phyloP scores from a whole-genome alignment of 2,113 vertebrate genomes.

The Eulemur rufifrons region DNA sequence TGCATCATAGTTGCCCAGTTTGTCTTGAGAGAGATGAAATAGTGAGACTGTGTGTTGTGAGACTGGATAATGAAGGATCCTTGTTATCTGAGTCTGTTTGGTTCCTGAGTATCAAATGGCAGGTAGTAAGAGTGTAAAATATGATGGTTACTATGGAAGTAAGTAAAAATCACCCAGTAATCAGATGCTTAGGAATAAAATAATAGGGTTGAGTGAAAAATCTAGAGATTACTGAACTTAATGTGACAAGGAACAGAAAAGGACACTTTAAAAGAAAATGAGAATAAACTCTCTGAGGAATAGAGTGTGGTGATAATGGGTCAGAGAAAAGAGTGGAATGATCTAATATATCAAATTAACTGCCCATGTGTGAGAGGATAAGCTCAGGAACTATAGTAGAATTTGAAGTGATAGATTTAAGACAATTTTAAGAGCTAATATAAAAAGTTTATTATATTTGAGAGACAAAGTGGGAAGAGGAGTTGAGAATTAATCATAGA shows the following conservation, averaged over 20 bases:
- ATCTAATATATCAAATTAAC: constrained; percentile 64
- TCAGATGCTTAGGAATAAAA: constrained; percentile 11
- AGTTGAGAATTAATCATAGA: not conserved
- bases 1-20: not conserved
- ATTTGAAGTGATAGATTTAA: constrained; percentile 45
- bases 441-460: not conserved
- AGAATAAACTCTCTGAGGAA: constrained; percentile 57
- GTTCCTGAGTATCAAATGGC: not conserved
- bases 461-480: not conserved
- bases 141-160: not conserved
- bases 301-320: constrained; percentile 7
- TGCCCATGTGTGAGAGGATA: constrained; percentile 16
- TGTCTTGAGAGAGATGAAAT: not conserved
- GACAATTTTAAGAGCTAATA: constrained; percentile 29
- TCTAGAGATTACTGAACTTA: constrained; percentile 43
- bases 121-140: not conserved
- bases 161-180: not conserved
- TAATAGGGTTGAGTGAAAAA: not conserved
- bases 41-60: not conserved
- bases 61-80: not conserved
- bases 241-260: constrained; percentile 64
- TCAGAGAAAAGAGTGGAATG: constrained; percentile 38
- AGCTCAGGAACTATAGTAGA: not conserved
- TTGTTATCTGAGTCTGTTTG: not conserved
- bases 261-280: constrained; percentile 54